These are phyloP conservation scores for Lophochroa leadbeateri DNA, from an alignment of 2,113 vertebrate species.

Conservation along the genomic window DNA sequence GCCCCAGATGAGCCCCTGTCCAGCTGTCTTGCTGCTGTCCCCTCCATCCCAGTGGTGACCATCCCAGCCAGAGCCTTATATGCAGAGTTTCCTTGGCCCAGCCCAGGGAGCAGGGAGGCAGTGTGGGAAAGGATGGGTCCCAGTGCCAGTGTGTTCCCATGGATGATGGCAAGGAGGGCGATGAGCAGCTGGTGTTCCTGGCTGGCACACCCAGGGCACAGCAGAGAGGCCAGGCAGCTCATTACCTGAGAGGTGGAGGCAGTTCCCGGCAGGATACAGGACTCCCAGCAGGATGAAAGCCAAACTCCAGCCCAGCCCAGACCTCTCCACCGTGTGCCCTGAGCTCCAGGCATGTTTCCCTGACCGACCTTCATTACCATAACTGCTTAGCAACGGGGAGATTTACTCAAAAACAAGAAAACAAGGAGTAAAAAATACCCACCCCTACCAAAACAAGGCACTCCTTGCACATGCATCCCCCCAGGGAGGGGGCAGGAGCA, in stretches of 20 bases:
- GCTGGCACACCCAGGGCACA: not conserved
- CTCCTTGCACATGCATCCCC: accelerated
- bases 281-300: constrained; percentile 51
- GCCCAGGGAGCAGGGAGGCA: not conserved
- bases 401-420: constrained; percentile 54
- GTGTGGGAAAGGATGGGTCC: not conserved
- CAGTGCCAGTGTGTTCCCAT: accelerated
- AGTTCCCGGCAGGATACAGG: constrained; percentile 36
- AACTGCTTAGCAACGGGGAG: constrained; percentile 27
- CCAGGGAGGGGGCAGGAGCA: not conserved
- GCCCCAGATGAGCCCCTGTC: not conserved
- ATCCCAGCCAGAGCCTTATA: not conserved
- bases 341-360: constrained; percentile 14
- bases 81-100: not conserved
- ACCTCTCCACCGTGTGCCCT: not conserved
- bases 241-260: constrained; percentile 27
- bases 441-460: not conserved
- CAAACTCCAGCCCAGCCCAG: constrained; percentile 59
- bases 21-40: not conserved
- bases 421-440: constrained; percentile 2
- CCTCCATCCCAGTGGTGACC: not conserved
- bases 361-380: constrained; percentile 47
- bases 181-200: not conserved
- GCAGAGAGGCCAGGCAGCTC: not conserved
- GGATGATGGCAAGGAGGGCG: not conserved